Evolutionary conservation across 2,113 vertebrate genomes (phyloP), one percentile per base, ranked within the genome.

Genomic region (Sinocyclocheilus maitianheensis): DNA sequence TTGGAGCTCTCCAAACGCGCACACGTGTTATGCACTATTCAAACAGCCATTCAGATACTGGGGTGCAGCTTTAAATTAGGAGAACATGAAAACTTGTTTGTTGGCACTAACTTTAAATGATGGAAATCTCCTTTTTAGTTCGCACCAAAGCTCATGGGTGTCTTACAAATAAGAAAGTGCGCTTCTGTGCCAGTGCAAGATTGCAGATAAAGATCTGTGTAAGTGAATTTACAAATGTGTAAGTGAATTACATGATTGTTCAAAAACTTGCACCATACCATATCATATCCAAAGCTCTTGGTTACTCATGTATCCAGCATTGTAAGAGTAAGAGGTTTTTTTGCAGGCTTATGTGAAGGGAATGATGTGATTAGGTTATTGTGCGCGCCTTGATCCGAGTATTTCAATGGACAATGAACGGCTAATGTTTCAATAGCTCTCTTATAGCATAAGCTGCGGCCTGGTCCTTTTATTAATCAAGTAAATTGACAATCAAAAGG

Each of bases 1-100:
- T 91, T 43, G 90, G 89, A 91, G 40, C 90, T 93, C 87, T 92
- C 94, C 94, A 93, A 90, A 85, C 62, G 92, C 94, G 94, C 95
- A 90, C 89, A 30, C 51, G 77, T 65, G 43, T 74, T 40, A 22
- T 16, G 65, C 20, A 55, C 51, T 8, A 13, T 80, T 80, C 20
- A n/a, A 24, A 80, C n/a, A 13, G 9, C 34, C 10, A 51, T 51
- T 26, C 3, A 18, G 48, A 80, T 12, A 20, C 18, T 60, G 16
- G 9, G 26, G 16, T 43, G 34, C 20, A 62, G 12, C 34, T 80
- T 63, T 24, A 40, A 60, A 60, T 58, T 3, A 34, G 18, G 2
- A 37, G 14, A 37, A 9, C 65, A 20, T 1, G 16, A 46, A 9
- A 26, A 1, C 6, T 30, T 67, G 30, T 14, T 67, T 30, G 63